Evolutionary conservation across 2,113 vertebrate species (phyloP).

Genomic region (Labeo rohita): DNA sequence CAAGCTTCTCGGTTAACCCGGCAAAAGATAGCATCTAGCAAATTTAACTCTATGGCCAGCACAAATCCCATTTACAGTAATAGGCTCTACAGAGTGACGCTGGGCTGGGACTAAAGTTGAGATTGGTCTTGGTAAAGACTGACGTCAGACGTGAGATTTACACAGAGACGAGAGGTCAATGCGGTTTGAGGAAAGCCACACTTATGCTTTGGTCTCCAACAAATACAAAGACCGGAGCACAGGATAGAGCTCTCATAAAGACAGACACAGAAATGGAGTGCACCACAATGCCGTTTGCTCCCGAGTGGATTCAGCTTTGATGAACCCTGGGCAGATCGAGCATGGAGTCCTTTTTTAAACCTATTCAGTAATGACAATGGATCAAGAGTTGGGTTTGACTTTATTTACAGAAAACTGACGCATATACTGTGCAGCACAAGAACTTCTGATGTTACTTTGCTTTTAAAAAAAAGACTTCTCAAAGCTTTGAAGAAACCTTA

Average conservation of each 20-base stretch:
- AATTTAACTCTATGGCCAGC: neutral
- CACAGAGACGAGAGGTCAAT: constrained; percentile 15
- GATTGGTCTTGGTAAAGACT: neutral
- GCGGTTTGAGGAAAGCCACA: constrained; percentile 20
- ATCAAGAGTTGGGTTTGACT: neutral
- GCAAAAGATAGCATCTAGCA: constrained; percentile 11
- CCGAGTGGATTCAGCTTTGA: neutral
- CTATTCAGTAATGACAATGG: neutral
- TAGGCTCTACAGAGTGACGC: neutral
- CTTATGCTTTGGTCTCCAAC: constrained; percentile 13
- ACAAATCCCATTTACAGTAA: constrained; percentile 23
- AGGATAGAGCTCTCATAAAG: constrained; percentile 12
- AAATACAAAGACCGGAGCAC: constrained; percentile 1
- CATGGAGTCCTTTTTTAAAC: neutral
- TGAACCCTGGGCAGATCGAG: neutral
- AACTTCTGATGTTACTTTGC: neutral
- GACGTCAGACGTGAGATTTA: constrained; percentile 12
- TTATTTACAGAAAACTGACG: neutral
- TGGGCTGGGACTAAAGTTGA: constrained; percentile 16
- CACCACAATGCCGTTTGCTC: neutral
- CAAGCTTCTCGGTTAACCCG: neutral
- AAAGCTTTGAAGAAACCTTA: neutral
- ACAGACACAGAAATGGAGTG: neutral
- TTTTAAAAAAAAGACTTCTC: neutral
- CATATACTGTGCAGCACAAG: neutral